Percentiles rank a stretch among this genome's conserved stretches.
Evolutionary conservation across 2,888 invertebrate species (phyloP).

Genomic region (Synergus japonicus): DNA sequence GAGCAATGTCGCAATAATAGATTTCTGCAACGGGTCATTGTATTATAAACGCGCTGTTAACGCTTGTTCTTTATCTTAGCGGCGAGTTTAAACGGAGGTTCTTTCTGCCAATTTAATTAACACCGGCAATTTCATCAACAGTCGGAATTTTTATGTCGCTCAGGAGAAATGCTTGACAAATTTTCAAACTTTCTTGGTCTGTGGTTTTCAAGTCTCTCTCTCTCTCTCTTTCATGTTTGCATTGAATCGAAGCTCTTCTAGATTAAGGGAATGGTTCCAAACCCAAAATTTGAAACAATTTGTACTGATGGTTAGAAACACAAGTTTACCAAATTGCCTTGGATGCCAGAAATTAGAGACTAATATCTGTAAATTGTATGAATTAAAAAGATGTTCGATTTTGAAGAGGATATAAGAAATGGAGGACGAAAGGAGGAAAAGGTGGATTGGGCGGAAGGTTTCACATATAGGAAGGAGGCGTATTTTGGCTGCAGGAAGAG

Average conservation of each 20-base stretch:
- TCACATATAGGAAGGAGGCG: slow-evolving; percentile 19
- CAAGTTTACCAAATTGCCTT: neutral
- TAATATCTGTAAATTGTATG: slow-evolving; percentile 16
- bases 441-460: slow-evolving; percentile 37
- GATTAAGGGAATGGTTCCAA: neutral
- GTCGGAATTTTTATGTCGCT: neutral
- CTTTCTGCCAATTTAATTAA: slow-evolving; percentile 24
- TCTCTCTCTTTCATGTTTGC: neutral
- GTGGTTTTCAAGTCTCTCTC: neutral
- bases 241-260: neutral
- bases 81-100: slow-evolving; percentile 14
- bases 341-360: neutral
- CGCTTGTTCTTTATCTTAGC: slow-evolving; percentile 3
- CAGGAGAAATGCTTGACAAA: neutral
- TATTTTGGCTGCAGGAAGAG: slow-evolving; percentile 36
- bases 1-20: slow-evolving; percentile 35
- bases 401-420: slow-evolving; percentile 19
- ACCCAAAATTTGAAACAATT: slow-evolving; percentile 15
- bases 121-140: neutral
- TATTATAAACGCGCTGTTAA: slow-evolving; percentile 33
- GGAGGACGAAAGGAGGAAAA: slow-evolving; percentile 28
- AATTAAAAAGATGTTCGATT: slow-evolving; percentile 12
- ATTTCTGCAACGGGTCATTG: slow-evolving; percentile 36
- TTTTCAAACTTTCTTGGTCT: neutral
- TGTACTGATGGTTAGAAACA: slow-evolving; percentile 17